phyloP scores from a whole-genome alignment of 2,113 vertebrate species.

The Entomyzon cyanotis region DNA sequence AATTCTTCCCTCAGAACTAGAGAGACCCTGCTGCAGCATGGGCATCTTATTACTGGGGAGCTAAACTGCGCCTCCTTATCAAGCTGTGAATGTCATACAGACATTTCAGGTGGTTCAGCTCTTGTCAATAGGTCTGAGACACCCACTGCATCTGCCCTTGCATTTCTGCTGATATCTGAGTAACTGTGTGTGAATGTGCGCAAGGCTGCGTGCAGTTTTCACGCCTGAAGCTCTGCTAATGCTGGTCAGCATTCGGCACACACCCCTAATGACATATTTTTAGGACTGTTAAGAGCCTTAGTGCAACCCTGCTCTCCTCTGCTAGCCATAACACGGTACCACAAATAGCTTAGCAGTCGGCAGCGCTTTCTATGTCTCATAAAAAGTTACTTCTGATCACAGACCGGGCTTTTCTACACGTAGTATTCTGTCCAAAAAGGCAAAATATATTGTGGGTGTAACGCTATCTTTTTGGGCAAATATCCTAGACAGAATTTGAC shows the following conservation, averaged over 20 bases:
- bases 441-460: background rate
- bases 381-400: background rate
- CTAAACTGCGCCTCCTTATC: rapidly evolving
- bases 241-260: background rate
- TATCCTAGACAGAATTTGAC: background rate
- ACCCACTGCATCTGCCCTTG: background rate
- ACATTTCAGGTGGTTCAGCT: background rate
- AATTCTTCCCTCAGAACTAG: background rate
- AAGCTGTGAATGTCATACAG: background rate
- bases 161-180: background rate
- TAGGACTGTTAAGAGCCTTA: background rate
- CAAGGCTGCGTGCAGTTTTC: background rate
- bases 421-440: background rate
- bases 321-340: background rate
- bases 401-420: background rate
- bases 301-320: background rate
- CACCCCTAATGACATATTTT: background rate
- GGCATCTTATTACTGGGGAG: rapidly evolving
- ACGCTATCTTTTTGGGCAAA: background rate
- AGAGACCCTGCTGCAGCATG: rapidly evolving
- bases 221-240: background rate
- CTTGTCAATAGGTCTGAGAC: rapidly evolving
- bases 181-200: rapidly evolving
- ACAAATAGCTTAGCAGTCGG: background rate
- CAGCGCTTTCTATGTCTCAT: background rate